These are phyloP conservation scores for Hemistola chrysoprasaria DNA, from an alignment of 2,888 invertebrate genomes.

Conservation along the genomic window DNA sequence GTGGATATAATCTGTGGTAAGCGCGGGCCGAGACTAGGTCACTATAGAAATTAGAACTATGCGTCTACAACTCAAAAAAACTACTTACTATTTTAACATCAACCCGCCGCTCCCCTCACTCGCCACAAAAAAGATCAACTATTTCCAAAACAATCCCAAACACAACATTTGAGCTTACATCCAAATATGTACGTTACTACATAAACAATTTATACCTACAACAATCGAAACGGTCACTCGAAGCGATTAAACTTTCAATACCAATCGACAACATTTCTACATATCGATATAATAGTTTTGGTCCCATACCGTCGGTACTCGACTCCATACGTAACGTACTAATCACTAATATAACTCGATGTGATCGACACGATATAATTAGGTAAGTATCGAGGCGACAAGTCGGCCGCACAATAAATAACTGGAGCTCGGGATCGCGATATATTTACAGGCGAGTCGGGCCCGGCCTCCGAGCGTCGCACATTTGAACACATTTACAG, in stretches of 20 bases:
- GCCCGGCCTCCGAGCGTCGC: constrained; percentile 17
- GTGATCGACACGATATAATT: constrained; percentile 64
- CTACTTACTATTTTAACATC: background rate
- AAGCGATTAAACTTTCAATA: constrained; percentile 69
- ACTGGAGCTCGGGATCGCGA: constrained; percentile 22
- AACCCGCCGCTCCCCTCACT: constrained; percentile 4
- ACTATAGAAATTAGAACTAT: background rate
- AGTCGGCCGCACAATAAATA: constrained; percentile 30
- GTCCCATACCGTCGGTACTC: constrained; percentile 57
- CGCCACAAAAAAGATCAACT: constrained; percentile 2
- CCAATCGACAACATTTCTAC: constrained; percentile 54
- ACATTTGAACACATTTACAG: constrained; percentile 33
- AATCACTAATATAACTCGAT: constrained; percentile 50
- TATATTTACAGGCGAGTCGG: constrained; percentile 38
- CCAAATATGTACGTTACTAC: constrained; percentile 36
- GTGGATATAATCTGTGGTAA: constrained; percentile 3
- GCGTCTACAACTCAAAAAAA: constrained; percentile 8
- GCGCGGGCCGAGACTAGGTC: constrained; percentile 2
- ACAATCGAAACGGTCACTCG: constrained; percentile 66
- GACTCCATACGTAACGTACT: constrained; percentile 21
- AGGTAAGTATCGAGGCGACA: constrained; percentile 46
- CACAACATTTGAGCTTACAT: constrained; percentile 63
- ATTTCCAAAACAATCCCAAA: constrained; percentile 16
- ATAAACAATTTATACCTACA: constrained; percentile 64
- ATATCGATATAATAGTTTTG: constrained; percentile 56